Percentiles rank a stretch among this genome's conserved stretches.
Conservation (phyloP, 2,888 invertebrate species). For the Noctua janthina region DNA sequence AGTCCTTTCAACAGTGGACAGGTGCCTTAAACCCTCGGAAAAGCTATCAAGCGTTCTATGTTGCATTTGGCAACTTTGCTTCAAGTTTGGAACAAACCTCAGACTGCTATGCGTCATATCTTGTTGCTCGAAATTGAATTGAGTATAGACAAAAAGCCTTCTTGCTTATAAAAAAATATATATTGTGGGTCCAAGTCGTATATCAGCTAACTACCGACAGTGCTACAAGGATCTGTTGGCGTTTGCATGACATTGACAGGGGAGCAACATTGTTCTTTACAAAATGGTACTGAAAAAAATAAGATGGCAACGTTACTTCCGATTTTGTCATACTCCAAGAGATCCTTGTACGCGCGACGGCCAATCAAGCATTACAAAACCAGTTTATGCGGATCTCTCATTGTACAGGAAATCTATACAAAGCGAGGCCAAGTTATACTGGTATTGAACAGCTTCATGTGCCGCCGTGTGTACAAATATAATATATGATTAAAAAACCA, state of each 20-base stretch:
- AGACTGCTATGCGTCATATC: background rate
- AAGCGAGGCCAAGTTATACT: too few species aligned
- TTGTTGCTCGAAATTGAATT: constrained; percentile 38
- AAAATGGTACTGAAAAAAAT: background rate
- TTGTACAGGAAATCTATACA: too few species aligned
- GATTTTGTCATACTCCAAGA: background rate
- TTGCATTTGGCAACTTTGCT: background rate
- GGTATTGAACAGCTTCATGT: too few species aligned
- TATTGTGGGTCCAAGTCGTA: background rate
- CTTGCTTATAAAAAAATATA: background rate
- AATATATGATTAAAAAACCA: background rate
- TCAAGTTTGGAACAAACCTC: background rate
- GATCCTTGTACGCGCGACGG: background rate
- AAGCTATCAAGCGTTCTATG: background rate
- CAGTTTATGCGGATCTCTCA: too few species aligned
- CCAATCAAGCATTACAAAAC: too few species aligned
- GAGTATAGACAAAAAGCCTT: constrained; percentile 1
- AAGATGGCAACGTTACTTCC: background rate
- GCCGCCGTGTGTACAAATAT: background rate
- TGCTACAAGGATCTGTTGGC: background rate
- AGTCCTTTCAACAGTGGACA: background rate
- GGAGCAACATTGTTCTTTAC: background rate
- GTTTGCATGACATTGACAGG: background rate
- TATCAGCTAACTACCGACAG: background rate
- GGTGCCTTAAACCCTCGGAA: background rate